phyloP scores from a whole-genome alignment of 2,888 invertebrate genomes.

The Leucoptera coffeella region DNA sequence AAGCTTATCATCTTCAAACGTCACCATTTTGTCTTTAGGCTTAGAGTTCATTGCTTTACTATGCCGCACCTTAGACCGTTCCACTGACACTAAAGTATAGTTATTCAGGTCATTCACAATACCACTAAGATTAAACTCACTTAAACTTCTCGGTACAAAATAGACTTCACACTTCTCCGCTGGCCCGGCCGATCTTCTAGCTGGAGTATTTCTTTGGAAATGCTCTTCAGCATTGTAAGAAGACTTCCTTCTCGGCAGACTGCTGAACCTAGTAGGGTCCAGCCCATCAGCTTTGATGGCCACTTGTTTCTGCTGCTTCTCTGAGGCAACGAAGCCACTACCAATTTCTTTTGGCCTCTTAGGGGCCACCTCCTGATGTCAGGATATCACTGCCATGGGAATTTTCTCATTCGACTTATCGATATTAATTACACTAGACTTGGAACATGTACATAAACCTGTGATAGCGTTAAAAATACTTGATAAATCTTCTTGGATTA shows the following conservation, averaged over 20 bases:
- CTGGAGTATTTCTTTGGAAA: constrained; percentile 62
- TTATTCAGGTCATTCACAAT: too few relatives aligned
- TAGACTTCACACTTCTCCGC: constrained; percentile 68
- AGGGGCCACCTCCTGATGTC: constrained; percentile 43
- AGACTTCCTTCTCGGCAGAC: constrained; percentile 45
- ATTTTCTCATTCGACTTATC: constrained; percentile 46
- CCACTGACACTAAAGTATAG: too few relatives aligned
- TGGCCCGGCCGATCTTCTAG: constrained; percentile 56
- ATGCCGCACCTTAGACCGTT: constrained; percentile 12
- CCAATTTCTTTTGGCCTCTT: constrained; percentile 19
- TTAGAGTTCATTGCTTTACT: constrained; percentile 17
- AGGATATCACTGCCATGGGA: constrained; percentile 47
- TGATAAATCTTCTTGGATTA: constrained; percentile 72
- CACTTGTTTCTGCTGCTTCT: constrained; percentile 19
- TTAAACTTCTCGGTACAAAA: constrained; percentile 77
- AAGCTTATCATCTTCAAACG: constrained; percentile 67
- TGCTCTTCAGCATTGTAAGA: constrained; percentile 25
- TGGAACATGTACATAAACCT: constrained; percentile 17
- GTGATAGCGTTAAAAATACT: constrained; percentile 15
- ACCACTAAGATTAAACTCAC: constrained; percentile 73
- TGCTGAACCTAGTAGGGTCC: constrained; percentile 47
- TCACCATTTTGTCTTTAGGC: constrained; percentile 68
- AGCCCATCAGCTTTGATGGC: constrained; percentile 28
- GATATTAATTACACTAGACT: constrained; percentile 27
- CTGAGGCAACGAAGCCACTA: constrained; percentile 11